phyloP scores from a whole-genome alignment of 1,140 invertebrate genomes.

The Drosophila navojoa region DNA sequence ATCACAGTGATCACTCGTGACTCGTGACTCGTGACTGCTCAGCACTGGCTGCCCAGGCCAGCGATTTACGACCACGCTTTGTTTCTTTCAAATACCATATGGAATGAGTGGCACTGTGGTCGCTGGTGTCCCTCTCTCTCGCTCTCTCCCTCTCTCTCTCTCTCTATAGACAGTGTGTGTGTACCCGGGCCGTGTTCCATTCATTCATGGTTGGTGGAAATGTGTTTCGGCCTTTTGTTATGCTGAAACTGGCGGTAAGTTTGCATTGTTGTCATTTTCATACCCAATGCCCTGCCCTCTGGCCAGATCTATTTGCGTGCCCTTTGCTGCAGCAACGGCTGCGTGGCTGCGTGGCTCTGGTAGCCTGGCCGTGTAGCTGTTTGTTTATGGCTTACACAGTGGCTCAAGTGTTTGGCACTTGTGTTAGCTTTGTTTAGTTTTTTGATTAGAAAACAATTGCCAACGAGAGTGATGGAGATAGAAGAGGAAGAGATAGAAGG shows the following conservation, averaged over 20 bases:
- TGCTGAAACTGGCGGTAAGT: constrained; percentile 46
- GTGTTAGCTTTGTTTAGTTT: constrained; percentile 70
- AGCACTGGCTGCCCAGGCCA: constrained; percentile 19
- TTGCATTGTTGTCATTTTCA: constrained; percentile 68
- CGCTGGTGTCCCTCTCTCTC: neutral
- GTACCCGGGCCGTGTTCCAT: constrained; percentile 13
- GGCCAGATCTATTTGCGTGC: constrained; percentile 44
- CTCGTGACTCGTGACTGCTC: constrained; percentile 7
- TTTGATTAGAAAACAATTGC: constrained; percentile 76
- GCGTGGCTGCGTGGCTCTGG: neutral
- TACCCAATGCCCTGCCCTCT: constrained; percentile 2
- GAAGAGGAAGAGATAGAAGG: too few relatives aligned
- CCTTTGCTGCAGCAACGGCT: constrained; percentile 13
- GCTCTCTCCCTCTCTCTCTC: neutral
- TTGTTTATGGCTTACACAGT: constrained; percentile 77
- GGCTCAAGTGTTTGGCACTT: constrained; percentile 73
- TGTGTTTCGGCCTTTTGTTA: constrained; percentile 48
- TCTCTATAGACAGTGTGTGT: neutral
- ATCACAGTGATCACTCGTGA: constrained; percentile 24
- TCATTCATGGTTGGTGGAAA: constrained; percentile 57
- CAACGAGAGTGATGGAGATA: neutral
- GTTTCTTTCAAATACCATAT: constrained; percentile 41
- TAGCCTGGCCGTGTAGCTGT: constrained; percentile 32
- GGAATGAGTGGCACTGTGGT: neutral
- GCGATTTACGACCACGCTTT: constrained; percentile 51